Base-by-base conservation (phyloP, 1,140 invertebrate species). In the Heliconius congener region DNA sequence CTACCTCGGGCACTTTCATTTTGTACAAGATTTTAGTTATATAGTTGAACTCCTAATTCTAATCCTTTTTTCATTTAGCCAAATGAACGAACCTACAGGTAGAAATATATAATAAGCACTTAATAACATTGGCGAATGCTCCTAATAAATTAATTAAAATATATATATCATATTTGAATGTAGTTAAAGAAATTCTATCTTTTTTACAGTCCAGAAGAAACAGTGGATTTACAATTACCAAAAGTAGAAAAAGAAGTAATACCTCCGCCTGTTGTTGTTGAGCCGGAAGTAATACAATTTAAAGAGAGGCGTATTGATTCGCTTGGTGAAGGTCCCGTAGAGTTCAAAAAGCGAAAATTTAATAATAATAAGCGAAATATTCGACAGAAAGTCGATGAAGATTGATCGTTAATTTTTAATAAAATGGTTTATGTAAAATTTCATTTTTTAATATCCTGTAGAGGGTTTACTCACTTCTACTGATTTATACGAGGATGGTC, bases 341-440 rank as follows among this genome's bases (percentile, higher is more conserved):
- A 91, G 79, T 97, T 97, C 82, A 97, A 97, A 78, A 97, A 96
- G 84, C 89, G 96, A 77, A 97, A 96, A 90, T 90, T 97, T 50
- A 93, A 94, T 74, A 95, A 95, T 57, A 78, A 88, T 8, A 95
- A 94, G 79, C 94, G 95, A 78, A 96, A 95, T 84, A 95, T 95
- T 52, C 91, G 96, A 70, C 95, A 96, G 88, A 95, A 96, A 91
- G 73, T 95, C 4, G 95, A 95, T 76, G 96, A 96, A 82, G 96
- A 97, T 73, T 91, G 85, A 92, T 37, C 3, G 18, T 37, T 39
- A n/a, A 9, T 13, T 39, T 72, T 9, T 9, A 39, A 72, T 39
- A 77, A 50, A 71, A 23, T 72, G n/a, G 13, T 37, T 70, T 72
- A 19, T 72, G 71, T 42, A 13, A 66, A 11, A 66, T 66, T 66